Conservation (phyloP, 1,140 invertebrate species). For the Chelonus insularis region DNA sequence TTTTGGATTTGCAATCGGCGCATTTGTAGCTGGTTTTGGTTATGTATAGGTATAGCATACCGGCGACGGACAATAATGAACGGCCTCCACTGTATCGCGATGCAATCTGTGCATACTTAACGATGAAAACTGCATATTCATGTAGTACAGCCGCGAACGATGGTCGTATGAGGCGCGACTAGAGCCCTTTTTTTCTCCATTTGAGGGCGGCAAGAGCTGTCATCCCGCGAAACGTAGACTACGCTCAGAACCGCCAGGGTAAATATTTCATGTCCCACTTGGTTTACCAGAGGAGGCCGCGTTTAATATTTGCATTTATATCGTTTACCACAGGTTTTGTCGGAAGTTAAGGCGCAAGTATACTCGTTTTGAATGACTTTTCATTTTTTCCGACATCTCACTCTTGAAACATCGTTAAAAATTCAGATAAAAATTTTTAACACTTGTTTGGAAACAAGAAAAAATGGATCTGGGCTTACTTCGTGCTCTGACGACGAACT, state of each 20-base stretch:
- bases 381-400: background rate
- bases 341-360: background rate
- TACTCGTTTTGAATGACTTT: constrained; percentile 6
- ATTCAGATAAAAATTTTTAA: background rate
- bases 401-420: background rate
- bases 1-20: background rate
- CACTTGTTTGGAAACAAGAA: no score
- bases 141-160: constrained; percentile 45
- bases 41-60: constrained; percentile 22
- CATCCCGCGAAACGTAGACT: constrained; percentile 19
- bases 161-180: constrained; percentile 37
- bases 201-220: constrained; percentile 18
- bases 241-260: constrained; percentile 3
- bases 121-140: constrained; percentile 60
- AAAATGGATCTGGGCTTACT: no score
- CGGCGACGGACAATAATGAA: constrained; percentile 59
- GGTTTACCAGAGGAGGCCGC: constrained; percentile 8
- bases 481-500: no score
- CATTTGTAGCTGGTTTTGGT: background rate
- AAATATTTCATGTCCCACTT: constrained; percentile 21
- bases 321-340: constrained; percentile 8
- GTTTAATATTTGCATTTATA: constrained; percentile 24
- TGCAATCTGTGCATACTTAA: constrained; percentile 61
- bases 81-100: constrained; percentile 56
- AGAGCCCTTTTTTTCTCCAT: constrained; percentile 41